Evolutionary conservation across 2,797 vertebrate species (phyloP).

Genomic region (Oryzias sinensis): DNA sequence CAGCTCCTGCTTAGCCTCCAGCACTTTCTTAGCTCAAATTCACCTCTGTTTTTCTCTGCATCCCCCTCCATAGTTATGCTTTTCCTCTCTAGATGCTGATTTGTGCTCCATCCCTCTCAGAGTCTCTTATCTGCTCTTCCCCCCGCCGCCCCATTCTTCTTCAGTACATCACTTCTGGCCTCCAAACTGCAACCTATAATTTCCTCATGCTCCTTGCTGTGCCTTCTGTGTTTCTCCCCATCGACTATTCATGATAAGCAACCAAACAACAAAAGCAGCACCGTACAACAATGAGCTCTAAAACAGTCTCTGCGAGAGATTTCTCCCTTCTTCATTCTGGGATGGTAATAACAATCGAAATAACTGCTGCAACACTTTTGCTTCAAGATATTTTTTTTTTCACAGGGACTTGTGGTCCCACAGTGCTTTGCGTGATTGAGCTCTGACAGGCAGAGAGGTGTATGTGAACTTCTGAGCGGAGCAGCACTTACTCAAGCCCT

Average conservation of each 20-base stretch:
- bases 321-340: conserved; percentile 9
- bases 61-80: conserved; percentile 40
- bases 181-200: conserved; percentile 52
- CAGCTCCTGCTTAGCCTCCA: conserved; percentile 49
- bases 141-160: conserved; percentile 19
- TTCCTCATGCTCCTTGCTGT: conserved; percentile 27
- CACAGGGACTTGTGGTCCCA: conserved; percentile 29
- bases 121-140: conserved; percentile 46
- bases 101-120: conserved; percentile 19
- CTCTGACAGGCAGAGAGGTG: conserved; percentile 49
- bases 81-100: conserved; percentile 20
- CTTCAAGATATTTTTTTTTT: conserved; percentile 18
- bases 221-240: conserved; percentile 14
- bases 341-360: conserved; percentile 15
- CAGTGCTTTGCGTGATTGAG: conserved; percentile 27
- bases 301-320: conserved; percentile 4
- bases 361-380: conserved; percentile 40
- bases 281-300: conserved; percentile 5
- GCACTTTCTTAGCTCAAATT: conserved; percentile 41
- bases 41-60: conserved; percentile 41
- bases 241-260: conserved; percentile 22
- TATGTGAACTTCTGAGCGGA: conserved; percentile 57
- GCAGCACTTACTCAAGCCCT: conserved; percentile 54
- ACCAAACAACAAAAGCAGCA: conserved; percentile 29
- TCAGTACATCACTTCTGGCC: conserved; percentile 41